phyloP scores from a whole-genome alignment of 2,113 vertebrate species.

The Sylvilagus bachmani region DNA sequence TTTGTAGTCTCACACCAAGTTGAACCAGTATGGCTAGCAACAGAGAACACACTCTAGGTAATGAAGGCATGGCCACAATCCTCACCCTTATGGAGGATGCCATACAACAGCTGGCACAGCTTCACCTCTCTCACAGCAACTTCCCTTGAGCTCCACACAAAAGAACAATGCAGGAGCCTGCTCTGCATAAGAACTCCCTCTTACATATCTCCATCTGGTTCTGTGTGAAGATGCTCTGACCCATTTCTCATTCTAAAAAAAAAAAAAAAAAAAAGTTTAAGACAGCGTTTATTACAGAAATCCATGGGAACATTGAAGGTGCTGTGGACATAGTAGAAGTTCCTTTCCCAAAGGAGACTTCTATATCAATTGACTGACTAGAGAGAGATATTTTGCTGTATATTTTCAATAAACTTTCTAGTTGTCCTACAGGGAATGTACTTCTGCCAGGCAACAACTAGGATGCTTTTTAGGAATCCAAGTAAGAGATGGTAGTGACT shows the following conservation, averaged over 20 bases:
- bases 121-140: not conserved
- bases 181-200: not conserved
- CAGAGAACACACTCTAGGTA: not conserved
- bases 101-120: no score
- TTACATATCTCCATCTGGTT: not conserved
- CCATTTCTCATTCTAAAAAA: not conserved
- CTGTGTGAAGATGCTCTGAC: not conserved
- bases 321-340: not conserved
- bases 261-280: slow-evolving; percentile 10
- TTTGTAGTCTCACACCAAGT: not conserved
- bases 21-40: not conserved
- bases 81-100: not conserved
- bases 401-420: not conserved
- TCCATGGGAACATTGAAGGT: not conserved
- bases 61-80: not conserved
- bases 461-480: not conserved
- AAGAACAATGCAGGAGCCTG: not conserved
- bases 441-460: not conserved
- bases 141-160: not conserved
- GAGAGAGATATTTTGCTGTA: not conserved
- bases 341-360: not conserved
- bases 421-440: not conserved
- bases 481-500: not conserved
- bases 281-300: not conserved
- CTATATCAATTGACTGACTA: not conserved